Percentiles rank a stretch among this genome's conserved stretches.
Evolutionary conservation across 2,888 invertebrate genomes (phyloP).

Genomic region (Nemotelus nigrinus): DNA sequence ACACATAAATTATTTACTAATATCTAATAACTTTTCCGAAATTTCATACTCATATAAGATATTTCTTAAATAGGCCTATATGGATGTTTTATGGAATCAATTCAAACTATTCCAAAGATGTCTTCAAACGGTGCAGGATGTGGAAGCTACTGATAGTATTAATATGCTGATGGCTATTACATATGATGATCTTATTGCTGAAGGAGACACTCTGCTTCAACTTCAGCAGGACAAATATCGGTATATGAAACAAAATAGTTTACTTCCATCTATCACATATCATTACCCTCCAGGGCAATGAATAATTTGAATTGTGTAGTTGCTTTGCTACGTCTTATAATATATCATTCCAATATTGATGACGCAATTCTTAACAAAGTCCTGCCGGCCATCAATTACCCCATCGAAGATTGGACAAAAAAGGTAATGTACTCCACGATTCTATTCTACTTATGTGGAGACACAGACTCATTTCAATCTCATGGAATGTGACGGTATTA

Average conservation of each 20-base stretch:
- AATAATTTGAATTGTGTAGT: constrained; percentile 61
- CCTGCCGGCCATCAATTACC: constrained; percentile 58
- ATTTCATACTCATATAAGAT: too few species aligned
- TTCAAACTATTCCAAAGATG: constrained; percentile 62
- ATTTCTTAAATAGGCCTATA: constrained; percentile 46
- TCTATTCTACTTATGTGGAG: too few species aligned
- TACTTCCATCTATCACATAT: too few species aligned
- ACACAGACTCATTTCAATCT: too few species aligned
- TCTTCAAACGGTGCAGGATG: constrained; percentile 60
- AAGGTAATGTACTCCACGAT: constrained; percentile 53
- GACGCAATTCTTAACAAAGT: constrained; percentile 59
- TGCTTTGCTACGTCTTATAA: constrained; percentile 58
- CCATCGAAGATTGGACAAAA: constrained; percentile 63
- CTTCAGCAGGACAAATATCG: constrained; percentile 58
- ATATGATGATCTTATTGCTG: constrained; percentile 62
- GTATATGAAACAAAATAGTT: constrained; percentile 3
- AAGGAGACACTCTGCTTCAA: constrained; percentile 62
- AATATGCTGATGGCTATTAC: constrained; percentile 63
- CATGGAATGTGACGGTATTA: too few species aligned
- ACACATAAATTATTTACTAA: too few species aligned
- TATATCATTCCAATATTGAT: constrained; percentile 59
- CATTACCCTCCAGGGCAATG: constrained; percentile 55
- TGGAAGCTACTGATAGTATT: constrained; percentile 61
- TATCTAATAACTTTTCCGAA: too few species aligned
- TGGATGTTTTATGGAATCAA: constrained; percentile 63